Conservation (phyloP, 2,797 vertebrate species). For the Sebastolobus altivelis region DNA sequence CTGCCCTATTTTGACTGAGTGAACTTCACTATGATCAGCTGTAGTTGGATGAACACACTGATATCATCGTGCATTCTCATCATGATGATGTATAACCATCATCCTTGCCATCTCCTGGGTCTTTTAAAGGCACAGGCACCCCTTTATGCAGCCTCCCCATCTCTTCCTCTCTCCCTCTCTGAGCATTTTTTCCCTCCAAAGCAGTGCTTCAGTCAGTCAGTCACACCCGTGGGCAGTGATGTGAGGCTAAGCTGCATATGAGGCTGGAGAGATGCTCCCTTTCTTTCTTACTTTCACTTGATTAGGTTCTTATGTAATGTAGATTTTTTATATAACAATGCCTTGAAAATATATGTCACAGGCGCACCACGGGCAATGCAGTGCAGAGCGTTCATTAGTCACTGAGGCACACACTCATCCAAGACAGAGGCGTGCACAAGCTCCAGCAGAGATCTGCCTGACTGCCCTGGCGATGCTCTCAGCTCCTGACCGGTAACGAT, state of each 20-base stretch:
- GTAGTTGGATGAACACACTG: constrained; percentile 24
- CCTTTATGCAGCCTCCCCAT: constrained; percentile 42
- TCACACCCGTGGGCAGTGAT: constrained; percentile 51
- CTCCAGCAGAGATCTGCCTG: constrained; percentile 69
- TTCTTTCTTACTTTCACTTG: constrained; percentile 45
- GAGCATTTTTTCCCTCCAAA: constrained; percentile 65
- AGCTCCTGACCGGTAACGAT: constrained; percentile 77
- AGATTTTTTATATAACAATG: constrained; percentile 74
- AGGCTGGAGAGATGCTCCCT: constrained; percentile 42
- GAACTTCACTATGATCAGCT: constrained; percentile 23
- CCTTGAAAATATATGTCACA: constrained; percentile 74
- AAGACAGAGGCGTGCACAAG: constrained; percentile 61
- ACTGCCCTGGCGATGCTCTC: constrained; percentile 78
- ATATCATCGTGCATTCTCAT: constrained; percentile 14
- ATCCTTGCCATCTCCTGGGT: constrained; percentile 29
- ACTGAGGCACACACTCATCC: constrained; percentile 56
- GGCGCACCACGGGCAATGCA: constrained; percentile 64
- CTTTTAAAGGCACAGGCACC: constrained; percentile 76
- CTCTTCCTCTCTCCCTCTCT: constrained; percentile 49
- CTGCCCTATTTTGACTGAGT: constrained; percentile 48
- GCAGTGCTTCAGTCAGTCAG: constrained; percentile 34
- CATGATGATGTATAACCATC: constrained; percentile 32
- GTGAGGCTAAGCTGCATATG: constrained; percentile 51
- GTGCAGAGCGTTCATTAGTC: constrained; percentile 55
- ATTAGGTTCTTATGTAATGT: constrained; percentile 54